Base-by-base conservation (phyloP, 2,888 invertebrate genomes). In the Ochlodes sylvanus region DNA sequence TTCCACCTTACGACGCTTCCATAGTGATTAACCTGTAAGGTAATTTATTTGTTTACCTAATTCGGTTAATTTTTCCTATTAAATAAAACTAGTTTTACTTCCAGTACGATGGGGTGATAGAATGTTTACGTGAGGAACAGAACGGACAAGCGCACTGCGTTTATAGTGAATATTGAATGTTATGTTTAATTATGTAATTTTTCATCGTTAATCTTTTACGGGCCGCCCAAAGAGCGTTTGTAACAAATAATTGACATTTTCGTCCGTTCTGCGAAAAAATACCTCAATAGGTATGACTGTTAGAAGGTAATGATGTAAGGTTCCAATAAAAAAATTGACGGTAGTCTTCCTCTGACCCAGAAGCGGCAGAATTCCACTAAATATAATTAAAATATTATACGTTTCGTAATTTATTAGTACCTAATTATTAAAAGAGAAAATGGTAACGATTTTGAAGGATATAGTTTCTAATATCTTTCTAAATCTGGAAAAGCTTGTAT, bases 1-100 rank as follows among this genome's bases (percentile, higher is more conserved):
- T 72, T 71, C 72, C 84, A 81, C 73, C 72, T 77, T 73, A 82
- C 77, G 78, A 86, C 80, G 88, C 88, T 87, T 87, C 88, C 87
- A 79, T 86, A 86, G 82, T 79, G 79, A 75, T 38, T 71, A 77
- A 77, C 79, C 77, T 79, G 73, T 82, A 85, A 85, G 83, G 75
- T 83, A 15, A 54, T 66, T 60, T 38, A 47, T 38, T 66, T 54
- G 21, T 66, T 27, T 54, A 60, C 65, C 52, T 60, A 54, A 27
- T 52, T 60, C 27, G 21, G 58, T 66, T 66, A 66, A 15, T n/a
- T 66, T 65, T 66, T 66, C 65, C 65, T 66, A 58, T 52, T 52
- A 34, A 58, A 52, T 65, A 65, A 64, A 42, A 52, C 52, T 66
- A 66, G 65, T 38, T 54, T 58, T 66, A 66, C 58, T 66, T 66